phyloP scores from a whole-genome alignment of 1,140 invertebrate genomes.

The Tetramorium simillimum region DNA sequence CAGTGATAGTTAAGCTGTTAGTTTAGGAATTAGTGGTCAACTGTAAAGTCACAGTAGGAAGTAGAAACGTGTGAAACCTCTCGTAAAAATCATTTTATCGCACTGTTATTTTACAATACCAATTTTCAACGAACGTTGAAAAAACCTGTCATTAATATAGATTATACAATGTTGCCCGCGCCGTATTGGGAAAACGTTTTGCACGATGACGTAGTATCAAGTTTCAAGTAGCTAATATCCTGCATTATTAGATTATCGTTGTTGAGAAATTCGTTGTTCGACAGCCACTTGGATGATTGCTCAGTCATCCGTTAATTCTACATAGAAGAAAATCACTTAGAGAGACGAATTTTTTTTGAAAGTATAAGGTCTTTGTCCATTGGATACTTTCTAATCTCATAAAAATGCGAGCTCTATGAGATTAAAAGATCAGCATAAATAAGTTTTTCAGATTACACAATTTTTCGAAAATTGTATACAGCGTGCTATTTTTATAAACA shows the following conservation, averaged over 20 bases:
- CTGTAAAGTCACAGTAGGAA: neutral
- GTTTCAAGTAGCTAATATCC: neutral
- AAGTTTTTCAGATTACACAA: neutral
- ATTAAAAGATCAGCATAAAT: neutral
- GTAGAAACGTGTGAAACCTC: constrained; percentile 1
- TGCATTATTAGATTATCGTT: constrained; percentile 37
- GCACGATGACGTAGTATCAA: neutral
- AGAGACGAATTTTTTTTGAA: neutral
- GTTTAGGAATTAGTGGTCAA: constrained; percentile 12
- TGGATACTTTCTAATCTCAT: neutral
- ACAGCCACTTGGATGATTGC: neutral
- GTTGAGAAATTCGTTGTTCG: constrained; percentile 12
- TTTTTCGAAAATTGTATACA: neutral
- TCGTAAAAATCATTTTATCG: constrained; percentile 37
- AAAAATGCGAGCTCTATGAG: neutral
- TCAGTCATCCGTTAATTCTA: neutral
- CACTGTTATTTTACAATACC: neutral
- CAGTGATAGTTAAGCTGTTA: neutral
- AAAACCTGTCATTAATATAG: constrained; percentile 19
- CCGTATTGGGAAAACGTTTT: neutral
- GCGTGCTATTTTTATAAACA: neutral
- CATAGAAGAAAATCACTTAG: neutral
- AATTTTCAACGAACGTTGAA: neutral
- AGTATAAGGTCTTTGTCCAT: too few relatives aligned
- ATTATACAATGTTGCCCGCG: neutral